phyloP scores from a whole-genome alignment of 2,113 vertebrate species.

The Ctenomys sociabilis region DNA sequence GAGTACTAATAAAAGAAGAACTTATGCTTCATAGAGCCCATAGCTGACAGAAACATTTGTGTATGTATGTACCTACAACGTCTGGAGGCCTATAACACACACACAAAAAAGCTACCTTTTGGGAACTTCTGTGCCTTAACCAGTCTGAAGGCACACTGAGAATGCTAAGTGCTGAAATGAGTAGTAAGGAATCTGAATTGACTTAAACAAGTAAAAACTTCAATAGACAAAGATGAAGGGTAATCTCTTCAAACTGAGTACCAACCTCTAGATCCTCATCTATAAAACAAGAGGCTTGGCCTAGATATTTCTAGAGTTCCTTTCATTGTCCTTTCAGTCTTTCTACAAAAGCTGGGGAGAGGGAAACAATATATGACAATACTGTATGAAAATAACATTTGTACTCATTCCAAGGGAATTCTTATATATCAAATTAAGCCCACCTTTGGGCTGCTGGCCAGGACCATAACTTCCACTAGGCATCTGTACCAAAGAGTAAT shows the following conservation, averaged over 20 bases:
- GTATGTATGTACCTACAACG: not conserved
- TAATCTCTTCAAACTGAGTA: not conserved
- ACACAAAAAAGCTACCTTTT: not conserved
- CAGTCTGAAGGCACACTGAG: not conserved
- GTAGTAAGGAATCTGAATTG: not conserved
- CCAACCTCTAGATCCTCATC: not conserved
- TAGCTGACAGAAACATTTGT: not conserved
- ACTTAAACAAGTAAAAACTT: constrained; percentile 22
- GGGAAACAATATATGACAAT: not conserved
- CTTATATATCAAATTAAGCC: not conserved
- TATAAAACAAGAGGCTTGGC: not conserved
- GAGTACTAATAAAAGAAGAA: not conserved
- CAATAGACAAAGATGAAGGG: not conserved
- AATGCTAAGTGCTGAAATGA: not conserved
- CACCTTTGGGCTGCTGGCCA: not conserved
- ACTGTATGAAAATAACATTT: not conserved
- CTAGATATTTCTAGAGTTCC: not conserved
- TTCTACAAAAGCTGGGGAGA: constrained; percentile 40
- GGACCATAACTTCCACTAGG: not conserved
- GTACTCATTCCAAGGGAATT: constrained; percentile 12
- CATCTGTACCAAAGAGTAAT: not conserved
- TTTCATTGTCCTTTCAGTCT: not conserved
- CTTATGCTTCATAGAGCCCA: not conserved
- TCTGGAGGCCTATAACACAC: not conserved
- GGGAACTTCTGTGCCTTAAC: not conserved